Evolutionary conservation across 1,140 invertebrate species (phyloP), one percentile per base, ranked within the genome.

Genomic region (Belonocnema kinseyi): DNA sequence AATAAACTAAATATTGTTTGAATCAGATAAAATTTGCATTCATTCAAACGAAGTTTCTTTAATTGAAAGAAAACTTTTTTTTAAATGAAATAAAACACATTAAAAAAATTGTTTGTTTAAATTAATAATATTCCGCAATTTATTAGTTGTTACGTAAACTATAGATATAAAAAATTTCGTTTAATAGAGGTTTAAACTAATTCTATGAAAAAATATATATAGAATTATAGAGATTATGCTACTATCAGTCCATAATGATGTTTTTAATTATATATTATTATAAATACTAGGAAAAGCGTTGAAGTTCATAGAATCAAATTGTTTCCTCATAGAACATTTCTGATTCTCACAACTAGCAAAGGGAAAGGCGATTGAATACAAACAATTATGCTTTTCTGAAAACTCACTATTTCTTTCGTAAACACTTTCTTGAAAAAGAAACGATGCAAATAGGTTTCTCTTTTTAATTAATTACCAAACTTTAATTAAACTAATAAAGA

Each of bases 241-340:
- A 13, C 26, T 61, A 26, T 61, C 21, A 61, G 21, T 26, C 16
- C 8, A 66, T 66, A 66, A 66, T 66, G 58, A 66, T 26, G 14
- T 33, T 66, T 21, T 26, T 66, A 40, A 33, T 33, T 33, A 33
- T 5, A 33, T 33, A 33, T 33, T 33, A 66, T 66, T 66, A 66
- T 66, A 66, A 66, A 14, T 66, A 66, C 58, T 21, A 21, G 58
- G 58, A 26, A 66, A 66, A 66, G 58, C 58, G 16, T 66, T 66
- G 58, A 66, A 66, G 58, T 66, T 66, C 58, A 66, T 66, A 66
- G 58, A 66, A 66, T 10, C 40, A 66, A 66, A 66, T 66, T 66
- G 40, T 66, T 66, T 66, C 21, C 58, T 66, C 58, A 16, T 14
- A 33, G 58, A 33, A 66, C 14, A 26, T 66, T 33, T 66, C 58